These are phyloP conservation scores for Linyphia triangularis DNA, from an alignment of 2,888 invertebrate genomes.

Conservation along the genomic window DNA sequence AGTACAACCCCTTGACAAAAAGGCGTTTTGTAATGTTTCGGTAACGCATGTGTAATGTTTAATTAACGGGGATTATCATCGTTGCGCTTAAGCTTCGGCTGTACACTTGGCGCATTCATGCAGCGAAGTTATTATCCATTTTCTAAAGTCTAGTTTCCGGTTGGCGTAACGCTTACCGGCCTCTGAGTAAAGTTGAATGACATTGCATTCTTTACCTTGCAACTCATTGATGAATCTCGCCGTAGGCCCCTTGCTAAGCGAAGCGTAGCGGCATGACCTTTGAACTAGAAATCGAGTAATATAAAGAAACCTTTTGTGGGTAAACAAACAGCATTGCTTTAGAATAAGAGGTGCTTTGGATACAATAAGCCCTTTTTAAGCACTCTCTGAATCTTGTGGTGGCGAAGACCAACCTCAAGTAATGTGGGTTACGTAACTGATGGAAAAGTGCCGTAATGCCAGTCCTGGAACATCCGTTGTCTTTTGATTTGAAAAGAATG, in stretches of 20 bases:
- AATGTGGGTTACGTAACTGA: slow-evolving; percentile 4
- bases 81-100: slow-evolving; percentile 36
- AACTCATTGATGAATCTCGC: slow-evolving; percentile 64
- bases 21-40: neutral
- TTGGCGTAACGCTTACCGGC: slow-evolving; percentile 61
- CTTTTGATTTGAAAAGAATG: neutral
- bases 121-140: slow-evolving; percentile 47
- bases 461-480: neutral
- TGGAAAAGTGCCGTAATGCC: neutral
- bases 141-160: slow-evolving; percentile 61
- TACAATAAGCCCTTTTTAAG: slow-evolving; percentile 18
- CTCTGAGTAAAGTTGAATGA: slow-evolving; percentile 72
- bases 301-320: slow-evolving; percentile 39
- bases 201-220: slow-evolving; percentile 69
- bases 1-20: neutral
- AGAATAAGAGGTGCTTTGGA: slow-evolving; percentile 26
- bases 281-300: slow-evolving; percentile 41
- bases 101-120: slow-evolving; percentile 56
- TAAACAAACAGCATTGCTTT: slow-evolving; percentile 45
- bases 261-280: slow-evolving; percentile 67
- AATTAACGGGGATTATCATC: slow-evolving; percentile 54
- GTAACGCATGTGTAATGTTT: slow-evolving; percentile 23
- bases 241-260: slow-evolving; percentile 38
- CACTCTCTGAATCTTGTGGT: neutral
- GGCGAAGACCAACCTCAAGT: neutral